Conservation (phyloP, 2,113 vertebrate species). For the sheep (Ovis aries) region DNA sequence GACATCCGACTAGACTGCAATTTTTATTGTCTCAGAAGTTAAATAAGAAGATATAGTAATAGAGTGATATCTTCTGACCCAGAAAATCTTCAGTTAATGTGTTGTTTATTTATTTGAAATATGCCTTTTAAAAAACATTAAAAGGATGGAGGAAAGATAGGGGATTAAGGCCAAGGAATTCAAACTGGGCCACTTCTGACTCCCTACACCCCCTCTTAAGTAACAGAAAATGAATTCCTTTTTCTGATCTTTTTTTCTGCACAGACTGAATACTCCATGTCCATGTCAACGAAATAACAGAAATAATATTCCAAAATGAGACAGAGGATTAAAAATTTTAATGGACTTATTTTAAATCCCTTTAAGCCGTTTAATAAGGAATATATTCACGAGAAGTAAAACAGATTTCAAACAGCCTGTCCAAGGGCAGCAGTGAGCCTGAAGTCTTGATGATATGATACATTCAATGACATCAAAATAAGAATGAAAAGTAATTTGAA, state of each 20-base stretch:
- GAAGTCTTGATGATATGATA: neutral
- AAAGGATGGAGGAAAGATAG: neutral
- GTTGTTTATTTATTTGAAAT: neutral
- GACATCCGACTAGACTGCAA: neutral
- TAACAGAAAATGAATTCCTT: neutral
- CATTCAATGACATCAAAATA: conserved; percentile 4
- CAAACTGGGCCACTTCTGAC: neutral
- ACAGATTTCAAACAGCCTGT: neutral
- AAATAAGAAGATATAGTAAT: neutral
- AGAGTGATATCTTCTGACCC: neutral
- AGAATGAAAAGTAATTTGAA: conserved; percentile 20
- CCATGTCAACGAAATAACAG: neutral
- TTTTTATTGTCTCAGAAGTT: neutral
- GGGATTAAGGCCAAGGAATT: neutral
- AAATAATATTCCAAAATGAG: conserved; percentile 10
- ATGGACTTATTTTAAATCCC: neutral
- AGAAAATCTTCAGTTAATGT: neutral
- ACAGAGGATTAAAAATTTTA: neutral
- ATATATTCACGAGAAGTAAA: neutral
- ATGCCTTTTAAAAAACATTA: neutral
- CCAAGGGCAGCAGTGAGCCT: neutral
- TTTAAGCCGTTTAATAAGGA: conserved; percentile 13
- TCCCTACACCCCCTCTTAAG: neutral
- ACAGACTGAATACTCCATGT: neutral
- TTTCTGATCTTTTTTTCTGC: neutral